Conservation (phyloP, 2,797 vertebrate species). For the Thamnophis elegans region DNA sequence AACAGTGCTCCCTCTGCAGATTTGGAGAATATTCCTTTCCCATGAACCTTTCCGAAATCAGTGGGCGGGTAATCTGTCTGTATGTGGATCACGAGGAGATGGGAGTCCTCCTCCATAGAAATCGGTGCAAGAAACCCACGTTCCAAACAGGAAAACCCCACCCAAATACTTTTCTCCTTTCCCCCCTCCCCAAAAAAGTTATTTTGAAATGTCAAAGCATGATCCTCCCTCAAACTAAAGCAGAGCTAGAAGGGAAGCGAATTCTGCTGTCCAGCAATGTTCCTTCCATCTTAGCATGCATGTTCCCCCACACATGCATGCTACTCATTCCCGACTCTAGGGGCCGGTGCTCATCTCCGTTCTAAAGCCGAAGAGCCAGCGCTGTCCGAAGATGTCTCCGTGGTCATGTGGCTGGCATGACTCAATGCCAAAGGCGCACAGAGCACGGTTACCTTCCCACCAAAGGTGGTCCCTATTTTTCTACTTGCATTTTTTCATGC, state of each 20-base stretch:
- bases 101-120: not conserved
- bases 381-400: no score
- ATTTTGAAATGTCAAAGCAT: not conserved
- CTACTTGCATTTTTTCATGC: no score
- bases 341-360: no score
- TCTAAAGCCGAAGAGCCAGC: no score
- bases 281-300: not conserved
- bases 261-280: not conserved
- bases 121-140: not conserved
- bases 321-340: no score
- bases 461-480: no score
- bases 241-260: not conserved
- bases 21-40: not conserved
- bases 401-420: no score
- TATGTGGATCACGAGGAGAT: not conserved
- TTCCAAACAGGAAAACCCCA: not conserved
- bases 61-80: not conserved
- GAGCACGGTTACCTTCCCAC: no score
- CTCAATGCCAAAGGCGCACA: no score
- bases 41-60: not conserved
- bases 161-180: not conserved
- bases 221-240: not conserved
- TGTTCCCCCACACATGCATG: no score
- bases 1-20: not conserved
- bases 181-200: not conserved